phyloP scores from a whole-genome alignment of 2,797 vertebrate genomes.

The Acipenser ruthenus region DNA sequence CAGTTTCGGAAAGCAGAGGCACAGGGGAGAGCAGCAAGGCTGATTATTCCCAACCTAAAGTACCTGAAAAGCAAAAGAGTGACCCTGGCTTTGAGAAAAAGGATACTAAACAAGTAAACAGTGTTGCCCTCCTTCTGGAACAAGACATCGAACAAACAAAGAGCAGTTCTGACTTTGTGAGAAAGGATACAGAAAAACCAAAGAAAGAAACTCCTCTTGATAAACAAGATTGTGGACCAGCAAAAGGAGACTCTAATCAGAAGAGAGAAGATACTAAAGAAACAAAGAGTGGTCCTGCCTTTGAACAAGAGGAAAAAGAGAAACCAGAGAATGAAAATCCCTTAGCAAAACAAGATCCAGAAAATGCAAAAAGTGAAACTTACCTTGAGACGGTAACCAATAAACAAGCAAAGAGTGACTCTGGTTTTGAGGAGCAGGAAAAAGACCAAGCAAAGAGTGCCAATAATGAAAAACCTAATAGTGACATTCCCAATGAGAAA shows the following conservation, averaged over 20 bases:
- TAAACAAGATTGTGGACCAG: too few species aligned
- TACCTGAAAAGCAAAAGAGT: neutral
- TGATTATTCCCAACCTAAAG: too few species aligned
- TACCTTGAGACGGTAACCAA: neutral
- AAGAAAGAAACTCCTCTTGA: conserved; percentile 32
- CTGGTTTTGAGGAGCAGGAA: conserved; percentile 12
- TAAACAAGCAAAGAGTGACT: neutral
- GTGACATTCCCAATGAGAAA: too few species aligned
- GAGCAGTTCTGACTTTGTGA: too few species aligned
- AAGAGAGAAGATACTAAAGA: too few species aligned
- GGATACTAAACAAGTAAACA: conserved; percentile 26
- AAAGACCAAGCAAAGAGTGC: conserved; percentile 24
- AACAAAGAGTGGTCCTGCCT: conserved; percentile 17
- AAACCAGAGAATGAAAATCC: conserved; percentile 10
- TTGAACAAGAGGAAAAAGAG: conserved; percentile 11
- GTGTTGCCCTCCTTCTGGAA: conserved; percentile 1
- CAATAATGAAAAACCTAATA: too few species aligned
- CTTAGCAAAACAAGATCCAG: neutral
- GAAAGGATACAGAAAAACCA: conserved; percentile 30
- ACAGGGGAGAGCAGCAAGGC: conserved; percentile 15
- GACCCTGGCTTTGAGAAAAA: neutral
- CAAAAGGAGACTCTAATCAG: too few species aligned
- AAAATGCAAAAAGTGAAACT: neutral
- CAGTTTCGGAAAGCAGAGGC: conserved; percentile 17
- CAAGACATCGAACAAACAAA: too few species aligned